These are phyloP conservation scores for Aramus guarauna DNA, from an alignment of 2,113 vertebrate genomes.

Conservation along the genomic window DNA sequence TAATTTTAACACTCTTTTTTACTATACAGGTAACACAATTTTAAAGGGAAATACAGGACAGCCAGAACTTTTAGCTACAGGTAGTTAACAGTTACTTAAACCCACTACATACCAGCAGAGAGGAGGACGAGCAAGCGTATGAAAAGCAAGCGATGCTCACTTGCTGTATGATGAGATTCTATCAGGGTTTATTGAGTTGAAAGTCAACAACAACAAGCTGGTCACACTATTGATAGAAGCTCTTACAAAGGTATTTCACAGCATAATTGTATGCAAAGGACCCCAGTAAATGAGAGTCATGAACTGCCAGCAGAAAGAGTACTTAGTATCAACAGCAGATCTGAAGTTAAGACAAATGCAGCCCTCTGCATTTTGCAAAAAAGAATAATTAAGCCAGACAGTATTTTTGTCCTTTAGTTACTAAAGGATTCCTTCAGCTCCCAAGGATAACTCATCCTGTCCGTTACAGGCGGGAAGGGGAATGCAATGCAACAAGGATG, in stretches of 20 bases:
- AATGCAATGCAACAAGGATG: background rate
- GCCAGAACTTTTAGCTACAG: background rate
- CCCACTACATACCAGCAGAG: background rate
- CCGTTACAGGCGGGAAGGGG: background rate
- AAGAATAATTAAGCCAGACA: background rate
- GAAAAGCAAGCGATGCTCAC: conserved; percentile 42
- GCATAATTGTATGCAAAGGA: conserved; percentile 65
- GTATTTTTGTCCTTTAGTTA: conserved; percentile 37
- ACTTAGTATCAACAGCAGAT: conserved; percentile 56
- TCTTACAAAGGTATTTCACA: conserved; percentile 62
- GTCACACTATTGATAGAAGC: conserved; percentile 60
- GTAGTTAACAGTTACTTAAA: background rate
- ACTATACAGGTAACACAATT: background rate
- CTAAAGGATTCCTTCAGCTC: background rate
- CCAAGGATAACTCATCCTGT: background rate
- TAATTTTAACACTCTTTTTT: background rate
- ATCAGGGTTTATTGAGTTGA: conserved; percentile 47
- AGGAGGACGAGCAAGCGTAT: background rate
- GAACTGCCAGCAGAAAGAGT: conserved; percentile 64
- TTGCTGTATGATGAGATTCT: conserved; percentile 3
- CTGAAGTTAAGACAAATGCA: conserved; percentile 58
- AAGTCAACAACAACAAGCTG: conserved; percentile 67
- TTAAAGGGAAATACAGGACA: background rate
- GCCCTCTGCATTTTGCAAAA: background rate
- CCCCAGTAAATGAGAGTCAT: conserved; percentile 47